A percentile compares a stretch with the other conserved stretches of the same genome.
phyloP scores from a whole-genome alignment of 2,113 vertebrate species.

The Lepus europaeus region DNA sequence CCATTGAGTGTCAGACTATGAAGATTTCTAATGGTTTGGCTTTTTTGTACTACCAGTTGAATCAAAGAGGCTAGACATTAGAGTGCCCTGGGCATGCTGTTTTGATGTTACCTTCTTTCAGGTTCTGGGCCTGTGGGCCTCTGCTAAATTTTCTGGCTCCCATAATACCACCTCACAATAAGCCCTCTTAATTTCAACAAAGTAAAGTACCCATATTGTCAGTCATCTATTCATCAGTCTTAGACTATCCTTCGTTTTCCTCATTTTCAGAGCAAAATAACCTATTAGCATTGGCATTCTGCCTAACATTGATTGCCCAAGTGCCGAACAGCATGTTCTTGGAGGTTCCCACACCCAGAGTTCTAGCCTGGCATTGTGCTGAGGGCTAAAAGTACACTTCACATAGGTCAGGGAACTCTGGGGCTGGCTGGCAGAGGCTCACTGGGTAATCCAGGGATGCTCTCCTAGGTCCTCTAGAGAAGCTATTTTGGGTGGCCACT shows the following conservation, averaged over 20 bases:
- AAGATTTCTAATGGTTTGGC: slow-evolving; percentile 39
- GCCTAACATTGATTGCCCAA: slow-evolving; percentile 67
- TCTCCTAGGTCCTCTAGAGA: slow-evolving; percentile 41
- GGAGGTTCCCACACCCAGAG: slow-evolving; percentile 69
- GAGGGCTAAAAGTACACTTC: slow-evolving; percentile 44
- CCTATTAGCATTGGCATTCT: slow-evolving; percentile 78
- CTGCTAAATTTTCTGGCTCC: slow-evolving; percentile 73
- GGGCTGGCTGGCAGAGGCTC: slow-evolving; percentile 44
- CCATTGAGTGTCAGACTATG: background rate
- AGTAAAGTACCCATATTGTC: slow-evolving; percentile 68
- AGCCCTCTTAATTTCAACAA: slow-evolving; percentile 68
- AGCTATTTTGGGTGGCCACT: slow-evolving; percentile 57
- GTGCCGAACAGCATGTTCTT: slow-evolving; percentile 69
- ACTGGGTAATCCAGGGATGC: slow-evolving; percentile 31
- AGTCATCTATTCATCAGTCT: slow-evolving; percentile 66
- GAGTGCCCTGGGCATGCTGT: background rate
- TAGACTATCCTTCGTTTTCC: slow-evolving; percentile 56
- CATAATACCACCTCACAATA: slow-evolving; percentile 65
- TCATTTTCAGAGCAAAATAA: slow-evolving; percentile 77
- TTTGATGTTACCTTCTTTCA: slow-evolving; percentile 70
- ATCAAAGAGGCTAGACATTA: slow-evolving; percentile 40
- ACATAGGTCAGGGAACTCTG: slow-evolving; percentile 1
- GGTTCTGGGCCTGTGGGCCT: slow-evolving; percentile 30
- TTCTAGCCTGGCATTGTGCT: slow-evolving; percentile 63
- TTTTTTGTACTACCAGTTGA: slow-evolving; percentile 62